These are phyloP conservation scores for Anseranas semipalmata DNA, from an alignment of 2,113 vertebrate genomes.

Conservation along the genomic window DNA sequence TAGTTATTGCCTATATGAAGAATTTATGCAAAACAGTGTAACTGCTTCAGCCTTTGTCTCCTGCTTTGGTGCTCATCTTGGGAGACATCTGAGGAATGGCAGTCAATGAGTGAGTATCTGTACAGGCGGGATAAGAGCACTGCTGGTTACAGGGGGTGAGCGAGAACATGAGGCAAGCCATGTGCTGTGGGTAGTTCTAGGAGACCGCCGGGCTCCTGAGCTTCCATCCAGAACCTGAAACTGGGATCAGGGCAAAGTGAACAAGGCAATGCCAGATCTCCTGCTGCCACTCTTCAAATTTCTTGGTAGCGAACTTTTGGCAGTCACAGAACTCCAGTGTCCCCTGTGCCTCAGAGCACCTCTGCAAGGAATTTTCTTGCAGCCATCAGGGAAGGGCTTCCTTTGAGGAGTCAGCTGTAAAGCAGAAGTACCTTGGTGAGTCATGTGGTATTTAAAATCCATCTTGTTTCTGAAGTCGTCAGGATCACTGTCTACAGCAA, in stretches of 20 bases:
- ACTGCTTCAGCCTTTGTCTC: rapidly evolving
- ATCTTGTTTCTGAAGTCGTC: background rate
- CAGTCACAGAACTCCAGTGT: background rate
- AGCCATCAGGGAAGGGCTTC: background rate
- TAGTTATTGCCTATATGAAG: rapidly evolving
- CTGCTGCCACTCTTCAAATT: background rate
- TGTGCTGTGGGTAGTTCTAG: background rate
- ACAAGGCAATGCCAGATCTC: background rate
- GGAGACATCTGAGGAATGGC: background rate
- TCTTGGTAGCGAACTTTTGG: background rate
- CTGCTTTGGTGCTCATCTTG: background rate
- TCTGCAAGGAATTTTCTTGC: background rate
- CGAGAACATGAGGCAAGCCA: background rate
- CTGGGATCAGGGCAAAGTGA: too few species aligned
- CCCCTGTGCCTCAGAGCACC: background rate
- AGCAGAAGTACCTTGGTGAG: background rate
- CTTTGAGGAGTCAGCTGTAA: background rate
- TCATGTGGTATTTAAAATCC: background rate
- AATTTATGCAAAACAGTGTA: too few species aligned
- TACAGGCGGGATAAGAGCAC: background rate
- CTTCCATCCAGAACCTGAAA: background rate
- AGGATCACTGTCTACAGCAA: background rate
- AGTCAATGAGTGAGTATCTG: background rate
- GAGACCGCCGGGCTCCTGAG: background rate
- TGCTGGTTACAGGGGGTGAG: background rate